phyloP scores from a whole-genome alignment of 2,113 vertebrate genomes.

The Eptatretus burgeri region DNA sequence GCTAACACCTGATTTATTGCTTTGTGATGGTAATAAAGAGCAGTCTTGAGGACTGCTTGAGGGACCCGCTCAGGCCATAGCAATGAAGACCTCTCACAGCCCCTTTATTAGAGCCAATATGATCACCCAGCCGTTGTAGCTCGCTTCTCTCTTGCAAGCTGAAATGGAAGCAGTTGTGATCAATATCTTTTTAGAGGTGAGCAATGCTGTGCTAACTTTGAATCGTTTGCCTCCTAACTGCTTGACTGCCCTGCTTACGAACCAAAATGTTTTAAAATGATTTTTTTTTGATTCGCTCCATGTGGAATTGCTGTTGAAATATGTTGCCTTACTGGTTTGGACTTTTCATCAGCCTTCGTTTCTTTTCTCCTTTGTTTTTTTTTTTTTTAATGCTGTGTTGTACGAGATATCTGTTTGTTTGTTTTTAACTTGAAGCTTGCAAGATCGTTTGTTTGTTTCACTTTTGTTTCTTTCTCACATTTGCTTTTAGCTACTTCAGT shows the following conservation, averaged over 20 bases:
- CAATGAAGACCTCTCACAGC: slow-evolving; percentile 6
- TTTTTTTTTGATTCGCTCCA: slow-evolving; percentile 1
- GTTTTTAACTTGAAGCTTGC: no score
- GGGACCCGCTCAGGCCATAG: background rate
- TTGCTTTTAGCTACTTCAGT: no score
- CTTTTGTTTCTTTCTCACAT: no score
- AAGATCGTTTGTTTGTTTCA: no score
- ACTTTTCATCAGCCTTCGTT: background rate
- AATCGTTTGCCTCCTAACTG: background rate
- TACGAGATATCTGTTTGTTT: no score
- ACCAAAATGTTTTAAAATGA: slow-evolving; percentile 2
- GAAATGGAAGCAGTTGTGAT: slow-evolving; percentile 3
- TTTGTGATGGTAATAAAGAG: slow-evolving; percentile 1
- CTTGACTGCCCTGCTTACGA: slow-evolving; percentile 2
- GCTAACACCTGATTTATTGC: background rate
- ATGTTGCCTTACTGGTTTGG: no score
- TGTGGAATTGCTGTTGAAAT: slow-evolving; percentile 1
- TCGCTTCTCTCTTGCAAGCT: background rate
- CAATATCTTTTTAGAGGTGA: slow-evolving; percentile 3
- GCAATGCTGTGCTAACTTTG: background rate
- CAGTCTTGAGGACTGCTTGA: background rate
- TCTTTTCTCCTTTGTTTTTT: background rate
- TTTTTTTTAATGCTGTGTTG: background rate
- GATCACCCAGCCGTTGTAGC: background rate
- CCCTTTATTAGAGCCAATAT: background rate